Evolutionary conservation across 2,888 invertebrate genomes (phyloP), one percentile per base, ranked within the genome.

Genomic region (Leistus spinibarbis): DNA sequence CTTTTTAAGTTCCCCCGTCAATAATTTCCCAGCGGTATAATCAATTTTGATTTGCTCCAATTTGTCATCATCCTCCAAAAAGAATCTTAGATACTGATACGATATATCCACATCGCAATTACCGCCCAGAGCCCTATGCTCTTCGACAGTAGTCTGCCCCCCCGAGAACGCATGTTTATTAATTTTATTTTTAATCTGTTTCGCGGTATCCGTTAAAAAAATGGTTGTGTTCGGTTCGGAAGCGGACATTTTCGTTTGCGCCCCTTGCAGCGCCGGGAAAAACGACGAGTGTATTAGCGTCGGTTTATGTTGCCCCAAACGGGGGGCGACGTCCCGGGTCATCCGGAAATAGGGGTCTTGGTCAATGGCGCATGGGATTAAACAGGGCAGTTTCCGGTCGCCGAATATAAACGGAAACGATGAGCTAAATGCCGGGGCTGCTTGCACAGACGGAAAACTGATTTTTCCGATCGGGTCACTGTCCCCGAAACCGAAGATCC

Each of bases 341-440:
- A 99, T 98, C 40, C 99, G 91, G 87, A 99, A 99, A 86, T 99
- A 99, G 0, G 99, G 99, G 87, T 99, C 99, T 89, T 99, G 99
- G 88, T 99, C 99, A 79, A 99, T 99, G 7, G 98, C 99, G 86
- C 99, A 99, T 0, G 99, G 99, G 78, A 99, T 97, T 2, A 97
- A 88, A 82, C 94, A 94, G 2, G 91, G 92, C 64, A 97, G 90
- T 81, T 93, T 92, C 82, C 91, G 91, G 68, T 90, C 88, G 0
- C 91, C 92, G 84, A 99, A 99, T 82, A 98, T 95, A 77, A 93
- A 91, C 0, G 98, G 98, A 85, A 97, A 97, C 9, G 95, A 92
- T 1, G 93, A 92, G 0, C 95, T 95, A 79, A 99, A 90, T 0
- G 96, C 94, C 0, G 99, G 99, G 0, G 98, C 96, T 0, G 99